Percentiles rank a stretch among this genome's conserved stretches.
Conservation (phyloP, 1,140 invertebrate species). For the Drosophila santomea region DNA sequence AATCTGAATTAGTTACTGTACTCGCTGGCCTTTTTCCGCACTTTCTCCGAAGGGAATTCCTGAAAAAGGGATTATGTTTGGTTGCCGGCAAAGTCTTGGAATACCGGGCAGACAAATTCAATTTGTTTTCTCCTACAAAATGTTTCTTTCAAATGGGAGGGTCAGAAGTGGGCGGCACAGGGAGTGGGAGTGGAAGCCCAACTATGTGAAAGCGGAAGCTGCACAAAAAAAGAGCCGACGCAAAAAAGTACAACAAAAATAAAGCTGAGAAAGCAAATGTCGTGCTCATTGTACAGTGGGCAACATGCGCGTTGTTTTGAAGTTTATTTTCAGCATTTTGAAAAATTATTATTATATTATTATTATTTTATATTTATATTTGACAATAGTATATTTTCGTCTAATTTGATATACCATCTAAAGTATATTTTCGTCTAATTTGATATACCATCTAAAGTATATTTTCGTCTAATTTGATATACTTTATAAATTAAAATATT, state of each 20-base stretch:
- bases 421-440: too few relatives aligned
- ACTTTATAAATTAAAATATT: too few relatives aligned
- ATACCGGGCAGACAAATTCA: slow-evolving; percentile 55
- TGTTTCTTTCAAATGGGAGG: slow-evolving; percentile 42
- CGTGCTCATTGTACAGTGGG: slow-evolving; percentile 9
- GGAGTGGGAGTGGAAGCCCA: slow-evolving; percentile 13
- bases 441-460: too few relatives aligned
- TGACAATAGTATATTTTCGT: too few relatives aligned
- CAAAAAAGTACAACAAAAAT: slow-evolving; percentile 12
- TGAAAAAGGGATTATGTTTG: slow-evolving; percentile 8
- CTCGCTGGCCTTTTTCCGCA: neutral
- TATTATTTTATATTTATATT: too few relatives aligned
- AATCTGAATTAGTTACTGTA: slow-evolving; percentile 12
- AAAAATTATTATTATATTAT: too few relatives aligned
- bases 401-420: too few relatives aligned
- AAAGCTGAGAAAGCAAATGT: slow-evolving; percentile 26
- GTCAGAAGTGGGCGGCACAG: neutral
- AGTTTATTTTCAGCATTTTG: neutral
- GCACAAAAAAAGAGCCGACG: slow-evolving; percentile 27
- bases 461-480: too few relatives aligned
- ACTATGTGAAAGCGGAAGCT: slow-evolving; percentile 52
- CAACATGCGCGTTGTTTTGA: neutral
- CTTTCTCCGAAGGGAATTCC: slow-evolving; percentile 5
- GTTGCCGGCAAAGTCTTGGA: slow-evolving; percentile 27
- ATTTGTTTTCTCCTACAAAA: slow-evolving; percentile 51